These are phyloP conservation scores for Linepithema humile DNA, from an alignment of 1,140 invertebrate species.

Conservation along the genomic window DNA sequence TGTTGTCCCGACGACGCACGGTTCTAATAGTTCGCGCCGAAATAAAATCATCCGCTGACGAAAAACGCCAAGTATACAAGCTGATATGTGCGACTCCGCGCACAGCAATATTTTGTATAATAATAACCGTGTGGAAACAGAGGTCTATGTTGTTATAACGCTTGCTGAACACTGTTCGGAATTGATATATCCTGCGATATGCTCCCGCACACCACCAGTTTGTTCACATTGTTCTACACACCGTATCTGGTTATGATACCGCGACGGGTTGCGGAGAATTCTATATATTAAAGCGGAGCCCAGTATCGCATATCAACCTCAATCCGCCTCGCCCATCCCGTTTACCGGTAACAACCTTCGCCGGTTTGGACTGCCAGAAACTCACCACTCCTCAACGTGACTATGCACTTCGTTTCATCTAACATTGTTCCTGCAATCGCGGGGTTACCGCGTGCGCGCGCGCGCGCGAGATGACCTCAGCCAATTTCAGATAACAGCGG, in stretches of 20 bases:
- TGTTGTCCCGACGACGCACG: not conserved
- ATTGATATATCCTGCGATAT: conserved; percentile 43
- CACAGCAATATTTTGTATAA: not conserved
- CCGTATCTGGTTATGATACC: conserved; percentile 38
- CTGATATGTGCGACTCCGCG: not conserved
- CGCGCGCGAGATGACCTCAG: not conserved
- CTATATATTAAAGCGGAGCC: conserved; percentile 47
- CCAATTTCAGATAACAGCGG: conserved; percentile 15
- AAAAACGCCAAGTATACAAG: not conserved
- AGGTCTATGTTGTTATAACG: not conserved
- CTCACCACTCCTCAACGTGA: conserved; percentile 46
- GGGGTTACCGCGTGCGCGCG: not conserved
- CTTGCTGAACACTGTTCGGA: not conserved
- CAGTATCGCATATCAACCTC: conserved; percentile 51
- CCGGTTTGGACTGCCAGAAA: conserved; percentile 19
- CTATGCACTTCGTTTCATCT: conserved; percentile 38
- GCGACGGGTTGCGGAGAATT: conserved; percentile 25
- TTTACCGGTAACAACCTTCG: conserved; percentile 30
- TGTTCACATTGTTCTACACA: conserved; percentile 32
- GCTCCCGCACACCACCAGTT: not conserved
- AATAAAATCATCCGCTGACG: not conserved
- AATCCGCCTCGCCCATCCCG: conserved; percentile 47
- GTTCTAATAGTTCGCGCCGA: too few species aligned
- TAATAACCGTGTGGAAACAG: conserved; percentile 30
- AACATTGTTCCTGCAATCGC: conserved; percentile 17